Evolutionary conservation across 1,140 invertebrate genomes (phyloP).

Genomic region (Acyrthosiphon pisum): DNA sequence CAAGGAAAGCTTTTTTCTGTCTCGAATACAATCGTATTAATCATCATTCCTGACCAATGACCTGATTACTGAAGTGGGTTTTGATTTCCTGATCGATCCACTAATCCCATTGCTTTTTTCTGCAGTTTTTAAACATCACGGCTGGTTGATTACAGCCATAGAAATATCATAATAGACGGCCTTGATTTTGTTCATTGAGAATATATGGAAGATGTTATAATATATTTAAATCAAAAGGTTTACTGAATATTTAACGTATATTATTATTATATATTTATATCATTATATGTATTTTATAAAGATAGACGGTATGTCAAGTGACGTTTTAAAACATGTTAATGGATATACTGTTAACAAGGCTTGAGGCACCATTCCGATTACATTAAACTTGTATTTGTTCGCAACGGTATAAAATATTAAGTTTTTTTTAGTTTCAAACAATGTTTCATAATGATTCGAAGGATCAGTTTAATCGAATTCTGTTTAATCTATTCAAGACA

Average conservation of each 20-base stretch:
- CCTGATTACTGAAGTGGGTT: too few relatives aligned
- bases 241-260: background rate
- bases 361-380: background rate
- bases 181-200: background rate
- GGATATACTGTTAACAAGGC: background rate
- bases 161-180: background rate
- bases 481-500: too few relatives aligned
- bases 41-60: background rate
- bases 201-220: background rate
- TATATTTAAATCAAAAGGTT: background rate
- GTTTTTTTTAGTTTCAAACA: background rate
- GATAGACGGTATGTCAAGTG: background rate
- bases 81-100: too few relatives aligned
- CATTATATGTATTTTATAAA: background rate
- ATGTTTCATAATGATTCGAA: constrained; percentile 14
- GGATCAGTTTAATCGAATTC: background rate
- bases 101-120: background rate
- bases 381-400: background rate
- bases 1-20: background rate
- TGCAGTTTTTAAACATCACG: background rate
- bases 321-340: constrained; percentile 6
- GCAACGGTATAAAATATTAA: background rate
- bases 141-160: background rate
- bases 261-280: background rate
- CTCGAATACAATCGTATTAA: background rate